phyloP scores from a whole-genome alignment of 2,888 invertebrate genomes.

The Mesodorylaimus sp. region DNA sequence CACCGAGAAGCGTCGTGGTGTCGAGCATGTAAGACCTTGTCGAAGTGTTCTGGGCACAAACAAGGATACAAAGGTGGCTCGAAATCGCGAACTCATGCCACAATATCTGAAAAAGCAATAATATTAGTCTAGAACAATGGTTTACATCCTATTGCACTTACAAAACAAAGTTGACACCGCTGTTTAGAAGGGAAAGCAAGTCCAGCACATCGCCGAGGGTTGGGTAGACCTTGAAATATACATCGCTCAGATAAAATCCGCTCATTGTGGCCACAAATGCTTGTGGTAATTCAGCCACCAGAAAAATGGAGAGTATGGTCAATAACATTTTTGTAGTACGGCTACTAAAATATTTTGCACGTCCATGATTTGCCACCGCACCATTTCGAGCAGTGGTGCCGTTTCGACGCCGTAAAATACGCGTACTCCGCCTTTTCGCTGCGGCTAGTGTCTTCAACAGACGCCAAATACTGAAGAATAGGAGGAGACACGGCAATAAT shows the following conservation, averaged over 20 bases:
- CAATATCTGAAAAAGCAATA: no score
- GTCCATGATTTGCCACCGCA: no score
- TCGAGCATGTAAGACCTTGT: no score
- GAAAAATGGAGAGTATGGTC: conserved; percentile 1
- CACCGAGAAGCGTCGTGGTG: no score
- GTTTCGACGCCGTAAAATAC: neutral
- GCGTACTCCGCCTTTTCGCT: neutral
- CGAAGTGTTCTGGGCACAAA: no score
- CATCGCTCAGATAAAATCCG: neutral
- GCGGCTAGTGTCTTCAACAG: neutral
- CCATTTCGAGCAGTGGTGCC: no score
- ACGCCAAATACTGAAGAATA: neutral
- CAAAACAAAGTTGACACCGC: conserved; percentile 4
- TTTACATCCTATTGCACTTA: no score
- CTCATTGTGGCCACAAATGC: neutral
- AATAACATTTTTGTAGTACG: conserved; percentile 4
- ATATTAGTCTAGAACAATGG: no score
- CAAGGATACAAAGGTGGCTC: no score
- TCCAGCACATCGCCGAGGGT: conserved; percentile 1
- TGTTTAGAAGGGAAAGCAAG: conserved; percentile 7
- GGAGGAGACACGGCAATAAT: neutral
- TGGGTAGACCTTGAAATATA: conserved; percentile 1
- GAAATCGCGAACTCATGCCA: no score
- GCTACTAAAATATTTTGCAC: neutral
- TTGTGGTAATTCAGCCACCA: conserved; percentile 3